Conservation (phyloP, 1,140 invertebrate species). For the Papilio glaucus region DNA sequence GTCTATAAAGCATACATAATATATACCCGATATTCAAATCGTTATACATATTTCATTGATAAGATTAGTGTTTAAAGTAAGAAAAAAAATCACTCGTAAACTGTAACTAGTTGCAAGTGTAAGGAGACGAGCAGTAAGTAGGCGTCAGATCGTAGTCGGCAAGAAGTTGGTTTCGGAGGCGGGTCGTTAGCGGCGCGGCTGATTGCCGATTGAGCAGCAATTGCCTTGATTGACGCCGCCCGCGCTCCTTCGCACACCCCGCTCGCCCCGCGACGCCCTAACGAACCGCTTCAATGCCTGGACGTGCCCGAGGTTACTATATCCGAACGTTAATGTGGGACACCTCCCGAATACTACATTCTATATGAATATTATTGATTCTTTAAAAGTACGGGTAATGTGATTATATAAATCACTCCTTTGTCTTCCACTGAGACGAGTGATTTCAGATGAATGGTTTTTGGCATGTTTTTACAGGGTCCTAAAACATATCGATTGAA, state of each 20-base stretch:
- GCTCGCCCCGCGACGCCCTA: slow-evolving; percentile 55
- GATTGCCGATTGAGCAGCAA: slow-evolving; percentile 84
- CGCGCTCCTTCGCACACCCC: slow-evolving; percentile 33
- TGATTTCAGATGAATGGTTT: too few relatives aligned
- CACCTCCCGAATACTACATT: slow-evolving; percentile 11
- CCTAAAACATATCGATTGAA: too few relatives aligned
- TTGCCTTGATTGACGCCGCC: slow-evolving; percentile 82
- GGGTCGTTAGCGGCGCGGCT: slow-evolving; percentile 77
- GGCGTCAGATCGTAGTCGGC: slow-evolving; percentile 60
- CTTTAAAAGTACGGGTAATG: not conserved
- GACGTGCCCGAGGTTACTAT: slow-evolving; percentile 59
- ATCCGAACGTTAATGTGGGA: slow-evolving; percentile 16
- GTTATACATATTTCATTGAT: not conserved
- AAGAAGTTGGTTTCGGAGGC: slow-evolving; percentile 74
- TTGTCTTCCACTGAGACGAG: too few relatives aligned
- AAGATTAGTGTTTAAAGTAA: not conserved
- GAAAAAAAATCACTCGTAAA: not conserved
- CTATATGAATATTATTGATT: slow-evolving; percentile 8
- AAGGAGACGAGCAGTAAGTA: slow-evolving; percentile 44
- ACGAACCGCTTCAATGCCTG: slow-evolving; percentile 80
- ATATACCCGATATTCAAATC: too few relatives aligned
- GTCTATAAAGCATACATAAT: too few relatives aligned
- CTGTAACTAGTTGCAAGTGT: slow-evolving; percentile 56
- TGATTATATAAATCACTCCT: too few relatives aligned
- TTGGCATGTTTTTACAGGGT: too few relatives aligned